Evolutionary conservation across 1,140 invertebrate genomes (phyloP).

Genomic region (Cherax destructor): DNA sequence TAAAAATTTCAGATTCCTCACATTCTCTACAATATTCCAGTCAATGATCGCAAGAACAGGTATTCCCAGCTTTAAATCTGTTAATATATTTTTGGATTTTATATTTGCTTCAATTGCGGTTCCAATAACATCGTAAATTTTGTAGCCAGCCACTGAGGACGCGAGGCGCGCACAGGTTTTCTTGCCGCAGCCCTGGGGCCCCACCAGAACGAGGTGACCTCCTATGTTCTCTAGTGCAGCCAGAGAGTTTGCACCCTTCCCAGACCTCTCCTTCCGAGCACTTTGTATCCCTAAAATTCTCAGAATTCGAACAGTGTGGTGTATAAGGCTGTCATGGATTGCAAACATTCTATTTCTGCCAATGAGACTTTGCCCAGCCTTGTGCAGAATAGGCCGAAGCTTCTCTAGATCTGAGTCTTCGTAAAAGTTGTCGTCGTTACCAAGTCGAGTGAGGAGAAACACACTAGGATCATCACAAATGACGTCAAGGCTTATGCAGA

Average conservation of each 20-base stretch:
- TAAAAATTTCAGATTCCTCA: constrained; percentile 38
- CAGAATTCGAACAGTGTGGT: constrained; percentile 36
- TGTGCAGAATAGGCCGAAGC: constrained; percentile 5
- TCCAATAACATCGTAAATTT: constrained; percentile 39
- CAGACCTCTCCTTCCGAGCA: not conserved
- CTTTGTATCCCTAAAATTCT: constrained; percentile 25
- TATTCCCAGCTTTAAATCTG: constrained; percentile 10
- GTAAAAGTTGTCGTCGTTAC: constrained; percentile 51
- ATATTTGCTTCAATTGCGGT: constrained; percentile 23
- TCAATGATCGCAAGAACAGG: constrained; percentile 42
- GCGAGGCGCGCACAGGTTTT: constrained; percentile 51
- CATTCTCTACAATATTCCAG: constrained; percentile 54
- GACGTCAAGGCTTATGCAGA: constrained; percentile 34
- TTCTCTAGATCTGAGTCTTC: constrained; percentile 19
- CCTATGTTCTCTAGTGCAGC: constrained; percentile 27
- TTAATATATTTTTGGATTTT: constrained; percentile 2
- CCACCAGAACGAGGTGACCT: constrained; percentile 42
- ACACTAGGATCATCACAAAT: constrained; percentile 3
- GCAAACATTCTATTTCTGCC: constrained; percentile 27
- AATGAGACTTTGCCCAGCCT: constrained; percentile 21
- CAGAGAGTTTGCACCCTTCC: not conserved
- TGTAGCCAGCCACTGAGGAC: constrained; percentile 44
- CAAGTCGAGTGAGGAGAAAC: constrained; percentile 50
- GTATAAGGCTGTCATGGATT: constrained; percentile 32
- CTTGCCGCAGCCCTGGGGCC: constrained; percentile 55